phyloP scores from a whole-genome alignment of 2,888 invertebrate species.

The Ditula angustiorana region DNA sequence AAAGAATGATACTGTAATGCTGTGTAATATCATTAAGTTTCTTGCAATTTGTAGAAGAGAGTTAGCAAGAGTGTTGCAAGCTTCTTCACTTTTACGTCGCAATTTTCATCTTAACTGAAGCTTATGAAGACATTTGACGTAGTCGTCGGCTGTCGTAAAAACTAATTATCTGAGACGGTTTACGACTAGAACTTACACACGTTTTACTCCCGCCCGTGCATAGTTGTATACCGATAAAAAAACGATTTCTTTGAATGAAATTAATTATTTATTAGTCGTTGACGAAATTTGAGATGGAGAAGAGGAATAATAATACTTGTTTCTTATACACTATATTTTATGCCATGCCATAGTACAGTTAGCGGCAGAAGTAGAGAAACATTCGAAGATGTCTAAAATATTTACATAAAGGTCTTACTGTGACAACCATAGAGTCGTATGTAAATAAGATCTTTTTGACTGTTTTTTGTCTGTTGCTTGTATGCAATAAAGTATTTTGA shows the following conservation, averaged over 20 bases:
- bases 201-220: background rate
- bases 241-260: background rate
- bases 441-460: too few relatives aligned
- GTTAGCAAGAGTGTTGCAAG: background rate
- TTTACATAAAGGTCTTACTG: too few relatives aligned
- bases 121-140: constrained; percentile 24
- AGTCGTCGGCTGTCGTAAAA: constrained; percentile 11
- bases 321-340: too few relatives aligned
- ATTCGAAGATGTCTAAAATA: too few relatives aligned
- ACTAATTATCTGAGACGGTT: constrained; percentile 23
- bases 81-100: constrained; percentile 16
- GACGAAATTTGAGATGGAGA: too few relatives aligned
- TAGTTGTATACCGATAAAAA: background rate
- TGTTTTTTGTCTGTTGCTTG: too few relatives aligned
- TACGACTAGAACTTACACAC: background rate
- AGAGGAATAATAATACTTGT: too few relatives aligned
- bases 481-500: too few relatives aligned
- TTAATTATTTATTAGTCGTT: background rate
- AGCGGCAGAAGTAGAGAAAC: too few relatives aligned
- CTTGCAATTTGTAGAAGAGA: background rate
- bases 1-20: background rate
- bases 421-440: too few relatives aligned
- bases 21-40: background rate
- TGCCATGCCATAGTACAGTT: too few relatives aligned
- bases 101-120: constrained; percentile 22